Evolutionary conservation across 2,888 invertebrate genomes (phyloP).

Genomic region (Trichopoda pennipes): DNA sequence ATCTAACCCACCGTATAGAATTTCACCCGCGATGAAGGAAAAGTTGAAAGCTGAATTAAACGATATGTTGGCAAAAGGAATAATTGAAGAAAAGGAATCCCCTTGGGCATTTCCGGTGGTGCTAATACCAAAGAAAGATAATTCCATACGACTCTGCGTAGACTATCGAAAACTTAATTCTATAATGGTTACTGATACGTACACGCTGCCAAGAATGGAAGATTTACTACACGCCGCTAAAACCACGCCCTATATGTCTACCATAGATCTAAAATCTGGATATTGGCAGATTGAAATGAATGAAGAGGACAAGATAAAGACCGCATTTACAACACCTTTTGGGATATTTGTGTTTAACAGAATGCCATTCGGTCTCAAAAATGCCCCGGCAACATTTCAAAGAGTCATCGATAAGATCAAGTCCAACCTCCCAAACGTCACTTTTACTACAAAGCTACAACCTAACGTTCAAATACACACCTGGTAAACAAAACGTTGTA

Average conservation of each 20-base stretch:
- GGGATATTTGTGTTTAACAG: slow-evolving; percentile 73
- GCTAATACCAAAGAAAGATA: slow-evolving; percentile 75
- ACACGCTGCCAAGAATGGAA: slow-evolving; percentile 78
- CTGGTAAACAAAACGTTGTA: no score
- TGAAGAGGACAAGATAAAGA: slow-evolving; percentile 73
- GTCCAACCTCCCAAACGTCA: slow-evolving; percentile 65
- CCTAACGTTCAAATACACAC: no score
- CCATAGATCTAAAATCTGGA: slow-evolving; percentile 75
- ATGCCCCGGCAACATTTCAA: slow-evolving; percentile 74
- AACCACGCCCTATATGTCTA: slow-evolving; percentile 72
- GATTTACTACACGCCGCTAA: slow-evolving; percentile 73
- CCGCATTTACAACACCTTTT: slow-evolving; percentile 75
- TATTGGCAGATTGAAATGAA: slow-evolving; percentile 76
- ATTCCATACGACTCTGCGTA: slow-evolving; percentile 72
- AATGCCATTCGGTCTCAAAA: slow-evolving; percentile 75
- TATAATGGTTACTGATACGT: slow-evolving; percentile 72
- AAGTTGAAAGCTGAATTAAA: slow-evolving; percentile 39
- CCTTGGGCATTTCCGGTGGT: slow-evolving; percentile 66
- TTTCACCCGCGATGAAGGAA: slow-evolving; percentile 70
- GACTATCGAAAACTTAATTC: slow-evolving; percentile 74
- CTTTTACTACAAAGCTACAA: no score
- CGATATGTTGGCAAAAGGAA: slow-evolving; percentile 38
- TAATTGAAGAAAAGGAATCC: slow-evolving; percentile 66
- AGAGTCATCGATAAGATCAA: slow-evolving; percentile 71
- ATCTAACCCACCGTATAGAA: slow-evolving; percentile 74